phyloP scores from a whole-genome alignment of 2,888 invertebrate species.

The Drosophila greeni region DNA sequence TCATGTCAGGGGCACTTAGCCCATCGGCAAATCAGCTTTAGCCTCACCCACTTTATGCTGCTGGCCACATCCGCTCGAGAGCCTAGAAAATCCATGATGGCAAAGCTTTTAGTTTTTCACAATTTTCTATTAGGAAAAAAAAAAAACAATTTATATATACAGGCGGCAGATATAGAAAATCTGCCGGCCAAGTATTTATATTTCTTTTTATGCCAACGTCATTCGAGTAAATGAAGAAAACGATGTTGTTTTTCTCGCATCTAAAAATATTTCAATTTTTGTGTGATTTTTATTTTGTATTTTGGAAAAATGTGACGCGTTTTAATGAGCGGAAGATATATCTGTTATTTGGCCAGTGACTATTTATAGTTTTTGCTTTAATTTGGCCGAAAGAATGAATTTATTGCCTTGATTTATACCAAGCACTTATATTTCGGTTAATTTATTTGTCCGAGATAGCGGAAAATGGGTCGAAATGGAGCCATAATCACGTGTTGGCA shows the following conservation, averaged over 20 bases:
- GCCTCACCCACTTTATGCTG: constrained; percentile 27
- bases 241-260: constrained; percentile 26
- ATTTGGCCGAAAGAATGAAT: constrained; percentile 12
- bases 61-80: constrained; percentile 29
- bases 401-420: constrained; percentile 19
- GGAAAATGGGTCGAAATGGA: constrained; percentile 36
- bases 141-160: constrained; percentile 18
- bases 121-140: constrained; percentile 26
- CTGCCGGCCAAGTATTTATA: constrained; percentile 9
- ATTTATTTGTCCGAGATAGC: constrained; percentile 27
- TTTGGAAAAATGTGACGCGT: constrained; percentile 58
- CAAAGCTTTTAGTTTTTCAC: constrained; percentile 41
- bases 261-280: constrained; percentile 45
- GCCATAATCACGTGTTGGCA: constrained; percentile 61
- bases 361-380: constrained; percentile 24
- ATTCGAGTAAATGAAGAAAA: constrained; percentile 25
- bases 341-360: constrained; percentile 19
- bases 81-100: constrained; percentile 27
- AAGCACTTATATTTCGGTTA: constrained; percentile 14
- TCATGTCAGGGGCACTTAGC: constrained; percentile 62
- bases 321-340: constrained; percentile 56
- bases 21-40: constrained; percentile 30
- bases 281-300: constrained; percentile 9
- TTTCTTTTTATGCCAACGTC: constrained; percentile 28
- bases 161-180: constrained; percentile 14